A percentile compares a stretch with the other conserved stretches of the same genome.
phyloP scores from a whole-genome alignment of 2,888 invertebrate genomes.

The Coelopa pilipes region DNA sequence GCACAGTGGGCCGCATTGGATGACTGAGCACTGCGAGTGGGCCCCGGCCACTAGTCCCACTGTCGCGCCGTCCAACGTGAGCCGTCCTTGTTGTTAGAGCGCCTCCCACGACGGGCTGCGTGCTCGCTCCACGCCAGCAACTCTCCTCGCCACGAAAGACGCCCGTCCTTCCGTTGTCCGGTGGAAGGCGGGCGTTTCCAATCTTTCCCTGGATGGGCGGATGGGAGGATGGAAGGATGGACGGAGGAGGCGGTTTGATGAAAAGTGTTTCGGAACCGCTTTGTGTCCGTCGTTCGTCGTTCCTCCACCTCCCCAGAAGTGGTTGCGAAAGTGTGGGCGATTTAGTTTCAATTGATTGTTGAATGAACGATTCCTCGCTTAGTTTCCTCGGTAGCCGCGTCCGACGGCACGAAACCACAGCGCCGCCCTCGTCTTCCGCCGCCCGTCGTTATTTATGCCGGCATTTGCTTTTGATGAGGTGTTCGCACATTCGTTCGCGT shows the following conservation, averaged over 20 bases:
- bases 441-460: constrained; percentile 20
- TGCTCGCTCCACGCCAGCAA: too few species aligned
- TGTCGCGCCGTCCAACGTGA: too few species aligned
- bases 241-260: background rate
- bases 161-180: too few species aligned
- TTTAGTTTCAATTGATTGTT: constrained; percentile 42
- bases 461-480: constrained; percentile 24
- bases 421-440: background rate
- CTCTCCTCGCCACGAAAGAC: too few species aligned
- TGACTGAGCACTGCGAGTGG: background rate
- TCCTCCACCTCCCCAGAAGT: background rate
- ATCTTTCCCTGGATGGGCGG: too few species aligned
- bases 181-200: too few species aligned
- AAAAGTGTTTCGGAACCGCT: constrained; percentile 23
- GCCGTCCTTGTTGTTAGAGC: too few species aligned
- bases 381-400: background rate
- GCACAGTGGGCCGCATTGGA: background rate
- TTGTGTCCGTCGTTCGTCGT: background rate
- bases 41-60: too few species aligned
- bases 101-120: too few species aligned
- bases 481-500: constrained; percentile 32
- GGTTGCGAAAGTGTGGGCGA: constrained; percentile 33
- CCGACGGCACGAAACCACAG: background rate
- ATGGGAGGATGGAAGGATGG: too few species aligned
- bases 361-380: constrained; percentile 40